These are phyloP conservation scores for Thamnophis sirtalis DNA, from an alignment of 2,113 vertebrate species.

Conservation along the genomic window DNA sequence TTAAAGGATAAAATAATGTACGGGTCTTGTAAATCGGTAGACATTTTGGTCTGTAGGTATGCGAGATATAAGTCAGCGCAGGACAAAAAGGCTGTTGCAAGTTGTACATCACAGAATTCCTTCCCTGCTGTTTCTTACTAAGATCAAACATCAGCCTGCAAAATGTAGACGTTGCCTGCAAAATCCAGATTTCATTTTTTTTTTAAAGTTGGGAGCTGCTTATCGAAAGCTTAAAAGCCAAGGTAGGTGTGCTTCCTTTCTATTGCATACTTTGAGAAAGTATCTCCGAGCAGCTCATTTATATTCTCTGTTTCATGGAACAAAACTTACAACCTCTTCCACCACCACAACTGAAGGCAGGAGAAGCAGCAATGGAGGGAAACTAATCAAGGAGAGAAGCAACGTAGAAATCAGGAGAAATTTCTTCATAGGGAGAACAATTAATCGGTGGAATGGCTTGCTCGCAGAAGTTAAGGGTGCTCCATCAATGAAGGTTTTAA, in stretches of 20 bases:
- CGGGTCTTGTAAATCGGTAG: background rate
- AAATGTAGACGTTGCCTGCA: background rate
- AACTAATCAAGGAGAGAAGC: background rate
- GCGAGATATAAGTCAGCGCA: background rate
- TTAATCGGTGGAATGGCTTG: background rate
- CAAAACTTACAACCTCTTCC: background rate
- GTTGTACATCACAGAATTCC: background rate
- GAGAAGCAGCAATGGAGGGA: background rate
- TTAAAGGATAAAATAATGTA: background rate
- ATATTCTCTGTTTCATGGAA: background rate
- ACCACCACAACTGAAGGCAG: background rate
- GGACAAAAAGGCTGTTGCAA: background rate
- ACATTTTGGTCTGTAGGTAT: background rate
- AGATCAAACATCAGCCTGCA: background rate
- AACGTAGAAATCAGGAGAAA: background rate
- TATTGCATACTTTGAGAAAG: background rate
- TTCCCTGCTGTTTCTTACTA: background rate
- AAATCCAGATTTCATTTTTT: background rate
- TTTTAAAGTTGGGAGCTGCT: background rate
- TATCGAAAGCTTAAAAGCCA: background rate
- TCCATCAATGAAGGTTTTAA: background rate
- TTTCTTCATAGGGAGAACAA: background rate
- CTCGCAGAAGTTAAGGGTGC: background rate
- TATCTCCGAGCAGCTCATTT: background rate
- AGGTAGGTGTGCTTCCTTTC: too few relatives aligned